Evolutionary conservation across 2,113 vertebrate species (phyloP).

Genomic region (Isichthys henryi): DNA sequence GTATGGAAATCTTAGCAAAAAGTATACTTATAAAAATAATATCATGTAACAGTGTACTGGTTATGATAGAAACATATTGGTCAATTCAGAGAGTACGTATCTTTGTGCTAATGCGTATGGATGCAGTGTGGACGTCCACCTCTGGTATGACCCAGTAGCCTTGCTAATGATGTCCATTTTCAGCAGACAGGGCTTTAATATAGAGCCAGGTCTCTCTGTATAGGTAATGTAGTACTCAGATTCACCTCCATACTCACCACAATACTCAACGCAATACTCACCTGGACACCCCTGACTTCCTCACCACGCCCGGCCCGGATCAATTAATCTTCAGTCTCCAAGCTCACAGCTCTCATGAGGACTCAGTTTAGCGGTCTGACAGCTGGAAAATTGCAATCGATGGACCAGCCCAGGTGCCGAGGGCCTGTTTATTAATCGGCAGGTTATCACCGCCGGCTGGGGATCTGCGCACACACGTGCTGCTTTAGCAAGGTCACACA

Average conservation of each 20-base stretch:
- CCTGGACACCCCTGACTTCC: neutral
- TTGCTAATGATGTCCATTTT: neutral
- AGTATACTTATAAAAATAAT: neutral
- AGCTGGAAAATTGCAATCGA: constrained; percentile 46
- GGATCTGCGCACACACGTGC: neutral
- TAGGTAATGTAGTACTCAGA: neutral
- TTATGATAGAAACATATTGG: too few relatives aligned
- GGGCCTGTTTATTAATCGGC: constrained; percentile 24
- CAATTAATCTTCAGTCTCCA: constrained; percentile 24
- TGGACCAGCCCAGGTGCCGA: constrained; percentile 23
- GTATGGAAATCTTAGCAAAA: neutral
- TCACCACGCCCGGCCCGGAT: constrained; percentile 18
- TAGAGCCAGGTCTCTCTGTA: neutral
- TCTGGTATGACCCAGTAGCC: neutral
- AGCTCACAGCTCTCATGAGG: constrained; percentile 25
- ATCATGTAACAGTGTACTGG: too few relatives aligned
- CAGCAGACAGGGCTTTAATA: constrained; percentile 16
- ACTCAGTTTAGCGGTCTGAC: constrained; percentile 43
- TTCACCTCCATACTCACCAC: constrained; percentile 11
- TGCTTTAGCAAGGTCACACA: neutral
- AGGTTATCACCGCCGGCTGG: constrained; percentile 15
- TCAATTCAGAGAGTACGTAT: too few relatives aligned
- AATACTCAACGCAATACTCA: constrained; percentile 12
- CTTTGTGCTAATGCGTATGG: too few relatives aligned
- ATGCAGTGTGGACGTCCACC: neutral